Evolutionary conservation across 2,888 invertebrate species (phyloP), one percentile per base, ranked within the genome.

Genomic region (Trilocha varians): DNA sequence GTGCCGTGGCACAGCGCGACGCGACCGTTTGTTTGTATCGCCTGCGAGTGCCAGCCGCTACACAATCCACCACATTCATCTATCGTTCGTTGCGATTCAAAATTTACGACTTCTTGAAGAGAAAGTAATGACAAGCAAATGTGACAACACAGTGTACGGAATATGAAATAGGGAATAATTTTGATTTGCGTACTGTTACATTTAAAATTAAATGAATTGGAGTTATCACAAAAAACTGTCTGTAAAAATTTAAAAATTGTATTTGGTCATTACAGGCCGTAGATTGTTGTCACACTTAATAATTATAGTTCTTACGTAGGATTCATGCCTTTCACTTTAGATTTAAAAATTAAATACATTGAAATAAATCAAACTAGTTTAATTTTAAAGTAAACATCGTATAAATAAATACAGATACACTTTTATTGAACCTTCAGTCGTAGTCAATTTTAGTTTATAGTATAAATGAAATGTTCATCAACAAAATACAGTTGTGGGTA

Each of bases 1-100:
- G 75, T 77, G 71, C 59, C 62, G 57, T 58, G 67, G 34, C 5
- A 38, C 47, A 49, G 49, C 55, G 51, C 44, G 49, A 48, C 42
- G 46, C 51, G 52, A 55, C 13, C 34, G 57, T 59, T 55, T 57
- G 52, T 58, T 52, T 59, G 60, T 49, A 53, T 52, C 53, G 53
- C 42, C 50, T 47, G 46, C 51, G 41, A 42, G 43, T 47, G 46
- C 51, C 11, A 3, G 25, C 11, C 25, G 25, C 25, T 6, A 25
- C 25, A 25, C 25, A 25, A 9, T 25, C n/a, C n/a, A n/a, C n/a
- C n/a, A 34, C 9, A 34, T 8, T 13, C n/a, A 34, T 13, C 13
- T 13, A 36, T 25, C 13, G 15, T 13, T 25, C 13, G 15, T 13
- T 18, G 32, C 16, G 25, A 34, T 40, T 25, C 25, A 25, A 25